Base-by-base conservation (phyloP, 1,140 invertebrate species). In the Drosophila insularis region DNA sequence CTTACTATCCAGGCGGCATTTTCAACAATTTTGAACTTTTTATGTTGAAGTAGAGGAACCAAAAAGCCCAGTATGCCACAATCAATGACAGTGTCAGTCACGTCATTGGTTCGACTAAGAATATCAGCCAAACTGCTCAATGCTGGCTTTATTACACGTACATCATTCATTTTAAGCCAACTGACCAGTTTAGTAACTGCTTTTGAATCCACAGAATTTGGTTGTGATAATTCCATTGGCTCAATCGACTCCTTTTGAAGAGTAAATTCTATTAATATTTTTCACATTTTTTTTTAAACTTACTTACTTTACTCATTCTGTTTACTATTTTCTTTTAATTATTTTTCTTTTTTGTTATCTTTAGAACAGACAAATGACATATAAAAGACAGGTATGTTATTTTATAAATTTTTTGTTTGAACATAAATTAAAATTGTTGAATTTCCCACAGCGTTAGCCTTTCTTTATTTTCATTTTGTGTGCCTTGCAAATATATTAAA, bases 381-480 rank as follows among this genome's bases (percentile, higher is more conserved):
- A 35, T 8, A 11, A 35, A 35, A 13, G 1, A 37, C 35, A 37
- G 35, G 35, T 4, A 37, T 4, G 10, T 13, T 0, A 11, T 13
- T 11, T 11, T 3, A 3, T 13, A 11, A 37, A 11, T 37, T 13
- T 2, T 54, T n/a, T 13, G 4, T 1, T 54, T 54, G 5, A 27
- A 27, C n/a, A 0, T 23, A 53, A 19, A 54, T 27, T n/a, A 4
- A 13, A 37, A 37, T 13, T 13, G 35, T 37, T n/a, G 0, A 37
- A 27, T 13, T 58, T 58, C 55, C 31, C 55, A 58, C n/a, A 13
- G 2, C 31, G 7, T 56, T 35, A 32, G 54, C 31, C 55, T 50
- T 21, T 50, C 10, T 31, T 14, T 56, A 6, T 54, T 56, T 35
- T 53, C 2, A 8, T 53, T 23, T 53, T 17, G 17, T 1, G 3